phyloP scores from a whole-genome alignment of 2,797 vertebrate genomes.

The Eulemur mongoz region DNA sequence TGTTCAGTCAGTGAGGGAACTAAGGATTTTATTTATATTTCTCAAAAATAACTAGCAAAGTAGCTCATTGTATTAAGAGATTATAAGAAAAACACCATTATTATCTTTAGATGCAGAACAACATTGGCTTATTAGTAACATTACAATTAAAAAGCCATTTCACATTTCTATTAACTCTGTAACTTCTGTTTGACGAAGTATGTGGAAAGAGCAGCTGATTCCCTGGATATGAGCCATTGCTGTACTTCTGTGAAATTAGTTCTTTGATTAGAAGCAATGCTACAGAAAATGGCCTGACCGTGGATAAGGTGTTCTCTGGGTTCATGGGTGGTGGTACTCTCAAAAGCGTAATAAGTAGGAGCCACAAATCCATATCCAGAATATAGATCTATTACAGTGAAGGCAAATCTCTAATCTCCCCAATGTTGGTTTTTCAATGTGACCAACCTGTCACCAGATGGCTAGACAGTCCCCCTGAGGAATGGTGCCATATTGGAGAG shows the following conservation, averaged over 20 bases:
- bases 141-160: neutral
- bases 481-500: neutral
- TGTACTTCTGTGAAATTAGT: neutral
- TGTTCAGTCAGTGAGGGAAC: no score
- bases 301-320: neutral
- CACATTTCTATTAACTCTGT: neutral
- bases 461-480: neutral
- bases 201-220: neutral
- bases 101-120: no score
- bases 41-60: no score
- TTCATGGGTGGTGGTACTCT: neutral
- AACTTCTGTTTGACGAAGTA: neutral
- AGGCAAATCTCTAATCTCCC: neutral
- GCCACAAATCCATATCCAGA: neutral
- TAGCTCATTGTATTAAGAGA: no score
- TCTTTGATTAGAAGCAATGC: neutral
- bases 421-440: neutral
- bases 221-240: neutral
- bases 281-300: neutral
- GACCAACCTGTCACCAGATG: neutral
- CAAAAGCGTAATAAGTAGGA: neutral
- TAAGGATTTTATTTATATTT: no score
- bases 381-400: neutral
- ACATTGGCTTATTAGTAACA: no score
- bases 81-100: no score